These are phyloP conservation scores for Drosophila engyochracea DNA, from an alignment of 2,888 invertebrate genomes.

Conservation along the genomic window DNA sequence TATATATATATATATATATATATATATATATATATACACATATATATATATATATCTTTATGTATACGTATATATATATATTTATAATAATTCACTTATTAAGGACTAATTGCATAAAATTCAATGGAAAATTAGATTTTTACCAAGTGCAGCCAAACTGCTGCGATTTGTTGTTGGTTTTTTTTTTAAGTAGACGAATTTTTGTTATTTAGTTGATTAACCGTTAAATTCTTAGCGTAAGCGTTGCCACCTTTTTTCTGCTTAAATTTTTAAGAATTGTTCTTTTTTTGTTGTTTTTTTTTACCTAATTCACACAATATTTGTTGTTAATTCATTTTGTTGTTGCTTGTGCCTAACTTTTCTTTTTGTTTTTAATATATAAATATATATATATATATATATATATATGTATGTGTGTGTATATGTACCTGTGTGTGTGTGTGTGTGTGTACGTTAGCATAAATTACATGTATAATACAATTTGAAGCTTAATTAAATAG, in stretches of 20 bases:
- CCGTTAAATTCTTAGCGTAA: slow-evolving; percentile 8
- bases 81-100: slow-evolving; percentile 61
- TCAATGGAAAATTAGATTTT: slow-evolving; percentile 72
- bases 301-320: slow-evolving; percentile 41
- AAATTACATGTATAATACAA: slow-evolving; percentile 76
- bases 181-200: slow-evolving; percentile 41
- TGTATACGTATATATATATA: slow-evolving; percentile 25
- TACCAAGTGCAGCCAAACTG: slow-evolving; percentile 33
- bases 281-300: slow-evolving; percentile 19
- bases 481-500: slow-evolving; percentile 43
- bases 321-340: slow-evolving; percentile 26
- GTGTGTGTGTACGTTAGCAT: slow-evolving; percentile 50
- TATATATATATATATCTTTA: slow-evolving; percentile 21
- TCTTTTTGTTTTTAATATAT: slow-evolving; percentile 7
- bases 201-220: slow-evolving; percentile 11
- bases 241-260: slow-evolving; percentile 27
- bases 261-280: slow-evolving; percentile 11
- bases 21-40: slow-evolving; percentile 21
- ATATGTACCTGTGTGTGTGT: slow-evolving; percentile 19
- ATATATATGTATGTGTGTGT: slow-evolving; percentile 5
- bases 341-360: slow-evolving; percentile 50
- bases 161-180: slow-evolving; percentile 3
- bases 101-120: slow-evolving; percentile 63
- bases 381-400: slow-evolving; percentile 29
- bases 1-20: too few species aligned